Evolutionary conservation across 2,888 invertebrate species (phyloP), one percentile per base, ranked within the genome.

Genomic region (Teleogryllus oceanicus): DNA sequence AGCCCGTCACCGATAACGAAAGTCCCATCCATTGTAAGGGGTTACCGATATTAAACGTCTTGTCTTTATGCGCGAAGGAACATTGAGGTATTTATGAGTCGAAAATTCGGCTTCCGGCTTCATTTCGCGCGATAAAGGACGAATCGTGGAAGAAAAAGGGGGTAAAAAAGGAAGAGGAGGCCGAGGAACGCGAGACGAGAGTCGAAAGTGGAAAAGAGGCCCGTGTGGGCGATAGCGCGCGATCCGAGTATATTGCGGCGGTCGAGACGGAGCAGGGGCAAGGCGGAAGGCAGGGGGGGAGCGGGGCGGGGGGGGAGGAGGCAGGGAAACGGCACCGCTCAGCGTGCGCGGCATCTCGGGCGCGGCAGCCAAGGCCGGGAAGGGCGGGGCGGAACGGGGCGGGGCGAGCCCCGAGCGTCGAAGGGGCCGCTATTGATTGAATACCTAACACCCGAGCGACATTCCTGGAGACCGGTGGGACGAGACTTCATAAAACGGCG

Each of bases 21-120:
- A 62, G 16, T 62, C n/a, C 62, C 13, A 62, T 62, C 62, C n/a
- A 62, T 62, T 62, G 62, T 62, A 62, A 62, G 62, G 37, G 62
- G 62, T 62, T 62, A 62, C 62, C 62, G n/a, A n/a, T 62, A 62
- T 62, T 62, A 62, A 62, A 62, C 62, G 62, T 62, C 62, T 62
- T 18, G 62, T 62, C 62, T 62, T 62, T 62, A 62, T 62, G 62
- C 62, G 62, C 62, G n/a, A n/a, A n/a, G n/a, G 62, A 62, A 62
- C 62, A 62, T n/a, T 18, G 13, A 18, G 62, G 13, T 13, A n/a
- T 62, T 18, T n/a, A 18, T 62, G 62, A 62, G 62, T 62, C 62
- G n/a, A 62, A 16, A 62, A 62, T 62, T 62, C 62, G 62, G 13
- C 62, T 62, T 62, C 62, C 62, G 62, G 13, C 62, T 62, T 62